Evolutionary conservation across 2,797 vertebrate species (phyloP), one percentile per base, ranked within the genome.

Genomic region (Remorina albescens): DNA sequence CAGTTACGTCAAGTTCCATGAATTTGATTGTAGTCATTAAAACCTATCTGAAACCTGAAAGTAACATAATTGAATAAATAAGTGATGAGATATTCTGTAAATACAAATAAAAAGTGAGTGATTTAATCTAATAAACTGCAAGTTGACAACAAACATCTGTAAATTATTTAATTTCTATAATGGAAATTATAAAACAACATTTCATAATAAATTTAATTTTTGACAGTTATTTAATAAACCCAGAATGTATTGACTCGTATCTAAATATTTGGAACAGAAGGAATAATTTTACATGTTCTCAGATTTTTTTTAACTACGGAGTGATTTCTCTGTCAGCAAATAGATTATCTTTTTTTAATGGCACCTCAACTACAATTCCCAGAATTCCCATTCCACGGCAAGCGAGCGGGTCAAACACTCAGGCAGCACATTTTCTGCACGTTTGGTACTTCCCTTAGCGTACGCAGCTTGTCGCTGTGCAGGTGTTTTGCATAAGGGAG

Each of bases 401-500:
- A 88, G 79, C 67, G 44, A 23, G 15, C 50, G 8, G 63, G 26
- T 64, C 83, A 74, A 75, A 72, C 56, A 18, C 19, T 9, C 55
- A 49, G 9, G 23, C 54, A 71, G 68, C 83, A 86, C 87, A 26
- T 63, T 79, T 59, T 59, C 64, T 73, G 78, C 89, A 91, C 87
- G 85, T 80, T 80, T 87, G 80, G 78, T 73, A n/a, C 34, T 36
- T 71, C 65, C 47, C 69, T 65, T 46, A 49, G 49, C 56, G 21
- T 16, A 51, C 67, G 83, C 67, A 67, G 70, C 53, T 62, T 65
- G 21, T 51, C 55, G 67, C 62, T 23, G 61, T 85, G 84, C 82
- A 80, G 85, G 84, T 85, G 83, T 65, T 88, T 91, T 91, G 88
- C 86, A 83, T 91, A 89, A 78, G 77, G 86, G 64, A 76, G 76